Conservation (phyloP, 2,888 invertebrate genomes). For the Liodrosophila aerea region DNA sequence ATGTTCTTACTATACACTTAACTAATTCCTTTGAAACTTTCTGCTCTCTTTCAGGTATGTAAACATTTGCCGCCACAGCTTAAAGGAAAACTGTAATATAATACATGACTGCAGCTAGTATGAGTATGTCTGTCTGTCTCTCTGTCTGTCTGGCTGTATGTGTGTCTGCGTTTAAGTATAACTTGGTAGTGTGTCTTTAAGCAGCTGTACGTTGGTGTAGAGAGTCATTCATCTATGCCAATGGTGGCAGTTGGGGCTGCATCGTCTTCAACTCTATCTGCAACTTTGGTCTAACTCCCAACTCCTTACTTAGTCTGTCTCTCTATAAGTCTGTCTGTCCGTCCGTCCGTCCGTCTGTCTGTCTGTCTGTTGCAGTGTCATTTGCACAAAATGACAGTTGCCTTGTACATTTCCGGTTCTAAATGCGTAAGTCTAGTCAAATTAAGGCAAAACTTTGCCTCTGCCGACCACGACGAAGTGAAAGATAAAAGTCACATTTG, state of each 20-base stretch:
- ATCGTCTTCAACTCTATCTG: conserved; percentile 30
- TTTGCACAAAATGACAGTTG: conserved; percentile 76
- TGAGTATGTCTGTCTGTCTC: conserved; percentile 11
- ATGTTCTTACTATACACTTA: no score
- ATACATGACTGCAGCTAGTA: conserved; percentile 13
- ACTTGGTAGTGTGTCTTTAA: background rate
- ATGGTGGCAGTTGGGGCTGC: conserved; percentile 1
- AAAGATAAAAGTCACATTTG: conserved; percentile 56
- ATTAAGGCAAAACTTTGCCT: conserved; percentile 64
- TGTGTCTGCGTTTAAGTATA: conserved; percentile 5
- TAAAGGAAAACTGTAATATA: background rate
- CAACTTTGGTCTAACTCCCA: conserved; percentile 7
- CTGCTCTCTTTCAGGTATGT: conserved; percentile 42
- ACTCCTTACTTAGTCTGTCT: no score
- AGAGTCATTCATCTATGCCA: conserved; percentile 48
- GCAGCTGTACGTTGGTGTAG: conserved; percentile 10
- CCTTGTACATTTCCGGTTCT: conserved; percentile 73
- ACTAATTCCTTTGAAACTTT: background rate
- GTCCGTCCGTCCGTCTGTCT: conserved; percentile 20
- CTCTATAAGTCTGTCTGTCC: conserved; percentile 40
- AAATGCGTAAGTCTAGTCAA: conserved; percentile 78
- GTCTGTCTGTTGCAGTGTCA: conserved; percentile 73
- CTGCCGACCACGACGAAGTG: conserved; percentile 28
- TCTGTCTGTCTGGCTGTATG: conserved; percentile 63
- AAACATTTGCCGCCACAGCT: conserved; percentile 4